Evolutionary conservation across 2,113 vertebrate species (phyloP).

Genomic region (Ranitomeya variabilis): DNA sequence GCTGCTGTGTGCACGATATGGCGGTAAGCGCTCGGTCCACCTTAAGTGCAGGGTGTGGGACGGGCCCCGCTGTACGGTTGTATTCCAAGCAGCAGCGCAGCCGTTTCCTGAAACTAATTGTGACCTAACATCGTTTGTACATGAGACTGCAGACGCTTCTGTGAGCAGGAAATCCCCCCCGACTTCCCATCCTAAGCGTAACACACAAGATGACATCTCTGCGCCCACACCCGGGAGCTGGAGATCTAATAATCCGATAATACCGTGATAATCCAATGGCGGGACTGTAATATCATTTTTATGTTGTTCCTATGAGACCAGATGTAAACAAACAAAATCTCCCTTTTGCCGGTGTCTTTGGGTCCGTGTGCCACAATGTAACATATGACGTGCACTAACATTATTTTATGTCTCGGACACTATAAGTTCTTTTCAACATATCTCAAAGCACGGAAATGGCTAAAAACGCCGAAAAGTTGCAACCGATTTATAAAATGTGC

Average conservation of each 20-base stretch:
- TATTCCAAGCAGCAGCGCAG: constrained; percentile 8
- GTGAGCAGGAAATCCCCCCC: constrained; percentile 34
- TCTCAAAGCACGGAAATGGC: too few relatives aligned
- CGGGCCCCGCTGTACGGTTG: neutral
- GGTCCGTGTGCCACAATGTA: too few relatives aligned
- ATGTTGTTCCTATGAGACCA: too few relatives aligned
- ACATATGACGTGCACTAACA: too few relatives aligned
- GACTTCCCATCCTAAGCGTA: neutral
- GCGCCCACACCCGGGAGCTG: neutral
- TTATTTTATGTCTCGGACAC: too few relatives aligned
- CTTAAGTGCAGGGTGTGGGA: neutral
- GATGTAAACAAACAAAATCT: too few relatives aligned
- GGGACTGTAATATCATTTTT: too few relatives aligned
- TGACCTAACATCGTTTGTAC: neutral
- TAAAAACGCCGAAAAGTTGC: too few relatives aligned
- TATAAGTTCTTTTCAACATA: too few relatives aligned
- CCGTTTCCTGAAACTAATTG: constrained; percentile 37
- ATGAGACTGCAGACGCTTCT: neutral
- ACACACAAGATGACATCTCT: neutral
- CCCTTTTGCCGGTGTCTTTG: too few relatives aligned
- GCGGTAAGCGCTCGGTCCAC: neutral
- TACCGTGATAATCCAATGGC: too few relatives aligned
- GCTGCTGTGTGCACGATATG: neutral
- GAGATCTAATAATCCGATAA: neutral
- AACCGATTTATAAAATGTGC: too few relatives aligned